Conservation (phyloP, 2,113 vertebrate species). For the Ginglymostoma cirratum region DNA sequence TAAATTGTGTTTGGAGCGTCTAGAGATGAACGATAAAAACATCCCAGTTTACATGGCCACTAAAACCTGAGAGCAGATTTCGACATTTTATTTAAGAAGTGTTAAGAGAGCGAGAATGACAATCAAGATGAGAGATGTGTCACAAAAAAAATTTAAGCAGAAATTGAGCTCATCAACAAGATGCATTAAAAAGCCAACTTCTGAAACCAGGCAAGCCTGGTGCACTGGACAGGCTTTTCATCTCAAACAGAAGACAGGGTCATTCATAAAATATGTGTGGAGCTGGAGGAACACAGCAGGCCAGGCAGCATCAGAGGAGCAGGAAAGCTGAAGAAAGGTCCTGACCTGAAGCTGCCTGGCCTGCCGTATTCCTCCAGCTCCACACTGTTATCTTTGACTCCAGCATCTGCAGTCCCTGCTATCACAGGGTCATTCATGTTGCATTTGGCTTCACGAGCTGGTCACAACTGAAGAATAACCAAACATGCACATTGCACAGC, state of each 20-base stretch:
- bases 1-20: not conserved
- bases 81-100: not conserved
- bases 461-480: not conserved
- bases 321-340: too few relatives aligned
- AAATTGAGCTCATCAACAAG: not conserved
- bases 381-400: too few relatives aligned
- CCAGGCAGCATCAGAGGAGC: too few relatives aligned
- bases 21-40: not conserved
- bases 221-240: not conserved
- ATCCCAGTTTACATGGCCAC: not conserved
- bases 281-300: too few relatives aligned
- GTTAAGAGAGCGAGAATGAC: not conserved
- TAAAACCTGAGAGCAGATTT: not conserved
- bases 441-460: not conserved
- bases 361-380: too few relatives aligned
- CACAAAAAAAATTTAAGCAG: not conserved
- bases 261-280: not conserved
- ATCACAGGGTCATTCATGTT: not conserved
- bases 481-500: not conserved
- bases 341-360: too few relatives aligned
- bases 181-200: not conserved
- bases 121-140: not conserved
- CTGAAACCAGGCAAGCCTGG: not conserved
- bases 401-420: too few relatives aligned
- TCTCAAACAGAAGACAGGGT: not conserved